These are phyloP conservation scores for Prunella himalayana DNA, from an alignment of 2,113 vertebrate species.

Conservation along the genomic window DNA sequence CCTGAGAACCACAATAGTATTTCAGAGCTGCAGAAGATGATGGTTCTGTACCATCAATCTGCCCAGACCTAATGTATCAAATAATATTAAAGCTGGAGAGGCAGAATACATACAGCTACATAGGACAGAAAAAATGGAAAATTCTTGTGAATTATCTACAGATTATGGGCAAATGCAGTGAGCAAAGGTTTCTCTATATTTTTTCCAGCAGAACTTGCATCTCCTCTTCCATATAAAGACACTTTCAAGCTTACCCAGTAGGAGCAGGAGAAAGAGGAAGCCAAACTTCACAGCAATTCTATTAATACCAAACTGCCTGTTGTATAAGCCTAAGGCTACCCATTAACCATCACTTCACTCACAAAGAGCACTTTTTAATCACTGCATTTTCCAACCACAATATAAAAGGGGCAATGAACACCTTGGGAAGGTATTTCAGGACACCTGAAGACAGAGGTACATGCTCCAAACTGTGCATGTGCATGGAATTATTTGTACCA, in stretches of 20 bases:
- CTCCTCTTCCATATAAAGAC: neutral
- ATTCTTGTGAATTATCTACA: neutral
- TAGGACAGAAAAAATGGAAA: accelerated
- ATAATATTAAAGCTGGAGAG: neutral
- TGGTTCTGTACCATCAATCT: neutral
- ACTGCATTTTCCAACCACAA: neutral
- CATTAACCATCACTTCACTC: neutral
- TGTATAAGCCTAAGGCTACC: neutral
- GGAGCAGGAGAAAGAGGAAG: neutral
- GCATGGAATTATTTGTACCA: neutral
- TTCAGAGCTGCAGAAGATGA: neutral
- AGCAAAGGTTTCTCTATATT: neutral
- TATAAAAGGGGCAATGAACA: accelerated
- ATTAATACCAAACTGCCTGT: neutral
- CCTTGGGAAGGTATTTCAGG: neutral
- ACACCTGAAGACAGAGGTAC: neutral
- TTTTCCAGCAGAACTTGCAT: neutral
- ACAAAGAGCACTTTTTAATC: neutral
- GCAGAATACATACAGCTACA: neutral
- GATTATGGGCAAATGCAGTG: neutral
- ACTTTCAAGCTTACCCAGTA: neutral
- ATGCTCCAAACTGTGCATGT: accelerated
- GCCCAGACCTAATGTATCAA: neutral
- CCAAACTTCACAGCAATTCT: neutral
- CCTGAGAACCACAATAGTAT: neutral